These are phyloP conservation scores for Euzophera pinguis DNA, from an alignment of 2,888 invertebrate species.

Conservation along the genomic window DNA sequence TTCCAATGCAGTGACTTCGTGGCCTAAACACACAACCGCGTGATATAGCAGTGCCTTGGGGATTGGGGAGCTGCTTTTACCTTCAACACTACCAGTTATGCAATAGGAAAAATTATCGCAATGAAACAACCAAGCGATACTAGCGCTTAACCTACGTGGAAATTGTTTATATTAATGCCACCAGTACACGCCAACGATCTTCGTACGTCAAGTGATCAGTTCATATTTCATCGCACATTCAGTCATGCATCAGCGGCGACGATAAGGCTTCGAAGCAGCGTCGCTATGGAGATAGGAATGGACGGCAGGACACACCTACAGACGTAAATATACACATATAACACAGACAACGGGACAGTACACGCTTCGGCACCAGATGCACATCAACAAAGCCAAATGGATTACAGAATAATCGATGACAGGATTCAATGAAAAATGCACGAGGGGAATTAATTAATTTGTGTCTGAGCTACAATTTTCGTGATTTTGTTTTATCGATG, in stretches of 20 bases:
- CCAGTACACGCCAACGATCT: not conserved
- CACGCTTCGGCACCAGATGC: not conserved
- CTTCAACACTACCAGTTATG: too few relatives aligned
- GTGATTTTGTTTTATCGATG: not conserved
- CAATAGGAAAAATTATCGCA: too few relatives aligned
- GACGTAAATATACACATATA: not conserved
- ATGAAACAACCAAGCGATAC: too few relatives aligned
- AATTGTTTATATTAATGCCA: not conserved
- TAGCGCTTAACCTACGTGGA: too few relatives aligned
- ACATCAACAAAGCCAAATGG: not conserved
- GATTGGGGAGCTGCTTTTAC: too few relatives aligned
- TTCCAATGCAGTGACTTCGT: too few relatives aligned
- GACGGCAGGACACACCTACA: constrained; percentile 1
- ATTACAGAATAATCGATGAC: constrained; percentile 4
- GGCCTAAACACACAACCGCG: too few relatives aligned
- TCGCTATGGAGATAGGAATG: constrained; percentile 5
- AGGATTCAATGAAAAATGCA: not conserved
- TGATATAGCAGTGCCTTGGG: too few relatives aligned
- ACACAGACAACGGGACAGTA: not conserved
- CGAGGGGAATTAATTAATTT: constrained; percentile 7
- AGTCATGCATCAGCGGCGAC: constrained; percentile 9
- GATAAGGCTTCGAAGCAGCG: constrained; percentile 10
- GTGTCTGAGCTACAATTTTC: not conserved
- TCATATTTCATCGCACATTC: constrained; percentile 13
- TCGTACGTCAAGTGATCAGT: constrained; percentile 8